Evolutionary conservation across 2,888 invertebrate species (phyloP).

Genomic region (Caradrina clavipalpis): DNA sequence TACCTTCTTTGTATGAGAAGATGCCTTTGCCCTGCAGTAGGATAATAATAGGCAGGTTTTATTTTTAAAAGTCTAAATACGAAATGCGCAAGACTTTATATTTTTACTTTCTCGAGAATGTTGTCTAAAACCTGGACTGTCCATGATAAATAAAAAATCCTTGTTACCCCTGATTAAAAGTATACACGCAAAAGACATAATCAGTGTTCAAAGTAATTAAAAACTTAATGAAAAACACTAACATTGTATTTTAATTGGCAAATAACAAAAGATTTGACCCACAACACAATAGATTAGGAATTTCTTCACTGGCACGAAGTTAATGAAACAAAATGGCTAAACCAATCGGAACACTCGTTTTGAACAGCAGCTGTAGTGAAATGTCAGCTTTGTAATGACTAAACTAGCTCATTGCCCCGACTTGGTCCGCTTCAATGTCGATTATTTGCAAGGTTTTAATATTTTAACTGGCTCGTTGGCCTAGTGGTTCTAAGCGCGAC

Average conservation of each 20-base stretch:
- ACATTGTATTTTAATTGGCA: constrained; percentile 24
- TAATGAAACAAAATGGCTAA: constrained; percentile 39
- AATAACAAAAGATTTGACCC: constrained; percentile 16
- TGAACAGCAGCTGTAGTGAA: constrained; percentile 2
- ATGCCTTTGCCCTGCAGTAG: too few species aligned
- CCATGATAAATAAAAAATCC: neutral
- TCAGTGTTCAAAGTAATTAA: constrained; percentile 20
- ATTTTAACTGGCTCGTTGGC: too few species aligned
- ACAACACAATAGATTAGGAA: constrained; percentile 29
- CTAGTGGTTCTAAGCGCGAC: too few species aligned
- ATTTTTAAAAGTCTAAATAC: too few species aligned
- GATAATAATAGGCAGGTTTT: too few species aligned
- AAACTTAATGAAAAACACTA: constrained; percentile 14
- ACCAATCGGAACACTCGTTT: constrained; percentile 24
- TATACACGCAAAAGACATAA: constrained; percentile 14
- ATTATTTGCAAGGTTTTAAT: too few species aligned
- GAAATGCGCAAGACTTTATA: too few species aligned
- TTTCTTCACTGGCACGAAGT: constrained; percentile 24
- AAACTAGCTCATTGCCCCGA: too few species aligned
- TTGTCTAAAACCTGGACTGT: too few species aligned
- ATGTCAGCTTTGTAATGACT: constrained; percentile 7
- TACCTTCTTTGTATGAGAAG: too few species aligned
- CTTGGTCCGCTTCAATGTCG: too few species aligned
- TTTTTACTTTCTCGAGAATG: too few species aligned
- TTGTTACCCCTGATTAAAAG: neutral